A percentile compares a stretch with the other conserved stretches of the same genome.
phyloP scores from a whole-genome alignment of 2,113 vertebrate species.

The Zingel zingel region DNA sequence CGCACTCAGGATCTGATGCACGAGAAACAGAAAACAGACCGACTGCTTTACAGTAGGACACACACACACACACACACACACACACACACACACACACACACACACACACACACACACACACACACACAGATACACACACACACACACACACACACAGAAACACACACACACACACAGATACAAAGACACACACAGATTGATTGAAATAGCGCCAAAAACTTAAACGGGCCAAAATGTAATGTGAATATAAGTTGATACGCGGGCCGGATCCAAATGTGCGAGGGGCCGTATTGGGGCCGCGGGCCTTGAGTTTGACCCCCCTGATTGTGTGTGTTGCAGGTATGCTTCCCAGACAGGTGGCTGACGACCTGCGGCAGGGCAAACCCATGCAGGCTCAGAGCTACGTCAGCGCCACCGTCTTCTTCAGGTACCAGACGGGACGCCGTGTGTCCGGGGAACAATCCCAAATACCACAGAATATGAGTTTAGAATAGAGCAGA shows the following conservation, averaged over 20 bases:
- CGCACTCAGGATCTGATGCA: conserved; percentile 89
- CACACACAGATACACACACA: not conserved
- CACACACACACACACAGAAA: no score
- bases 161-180: no score
- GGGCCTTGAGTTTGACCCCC: no score
- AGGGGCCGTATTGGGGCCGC: no score
- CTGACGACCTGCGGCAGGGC: conserved; percentile 88
- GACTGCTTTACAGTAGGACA: conserved; percentile 88
- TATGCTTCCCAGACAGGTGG: conserved; percentile 89
- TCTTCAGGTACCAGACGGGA: conserved; percentile 86
- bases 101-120: not conserved
- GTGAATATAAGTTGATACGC: no score
- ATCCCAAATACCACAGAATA: no score
- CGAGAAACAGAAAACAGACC: conserved; percentile 90
- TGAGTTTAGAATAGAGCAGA: no score
- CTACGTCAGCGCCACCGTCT: conserved; percentile 88
- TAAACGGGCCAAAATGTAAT: no score
- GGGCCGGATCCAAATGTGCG: no score
- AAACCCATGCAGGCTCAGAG: conserved; percentile 86
- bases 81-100: fast-evolving
- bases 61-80: conserved; percentile 20
- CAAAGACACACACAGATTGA: no score
- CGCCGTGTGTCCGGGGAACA: no score
- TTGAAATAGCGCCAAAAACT: no score
- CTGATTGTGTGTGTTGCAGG: conserved; percentile 68